A percentile compares a stretch with the other conserved stretches of the same genome.
Evolutionary conservation across 2,797 vertebrate species (phyloP).

Genomic region (Gephyroberyx darwinii): DNA sequence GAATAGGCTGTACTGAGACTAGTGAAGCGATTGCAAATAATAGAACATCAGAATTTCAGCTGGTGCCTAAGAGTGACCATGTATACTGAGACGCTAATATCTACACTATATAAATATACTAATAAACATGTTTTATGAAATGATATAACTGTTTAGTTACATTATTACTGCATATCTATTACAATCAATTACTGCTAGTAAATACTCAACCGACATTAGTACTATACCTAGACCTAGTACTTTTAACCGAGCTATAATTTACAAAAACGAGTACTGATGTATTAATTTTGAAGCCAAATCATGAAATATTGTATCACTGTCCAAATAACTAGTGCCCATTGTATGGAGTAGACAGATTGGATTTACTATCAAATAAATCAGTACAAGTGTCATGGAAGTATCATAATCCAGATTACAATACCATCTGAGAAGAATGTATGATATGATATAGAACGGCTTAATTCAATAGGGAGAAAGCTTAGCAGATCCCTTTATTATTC

Average conservation of each 20-base stretch:
- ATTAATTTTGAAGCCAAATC: neutral
- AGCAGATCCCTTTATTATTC: conserved; percentile 71
- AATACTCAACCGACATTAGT: no score
- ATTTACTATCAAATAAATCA: conserved; percentile 37
- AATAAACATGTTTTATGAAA: neutral
- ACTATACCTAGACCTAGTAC: neutral
- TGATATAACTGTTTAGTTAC: neutral
- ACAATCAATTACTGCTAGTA: no score
- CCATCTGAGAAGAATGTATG: conserved; percentile 38
- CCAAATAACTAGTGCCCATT: neutral
- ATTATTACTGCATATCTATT: no score
- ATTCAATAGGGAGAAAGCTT: conserved; percentile 39
- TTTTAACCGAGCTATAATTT: no score
- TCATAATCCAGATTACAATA: conserved; percentile 54
- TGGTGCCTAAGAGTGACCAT: conserved; percentile 3
- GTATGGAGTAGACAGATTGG: neutral
- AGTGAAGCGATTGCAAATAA: neutral
- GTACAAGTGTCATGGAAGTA: conserved; percentile 56
- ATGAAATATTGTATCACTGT: conserved; percentile 9
- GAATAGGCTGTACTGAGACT: conserved; percentile 35
- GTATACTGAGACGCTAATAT: conserved; percentile 15
- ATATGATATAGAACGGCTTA: conserved; percentile 34
- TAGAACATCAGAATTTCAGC: conserved; percentile 9
- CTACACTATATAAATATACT: neutral
- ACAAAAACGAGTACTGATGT: no score